Conservation (phyloP, 2,888 invertebrate genomes). For the Schizotus pectinicornis region DNA sequence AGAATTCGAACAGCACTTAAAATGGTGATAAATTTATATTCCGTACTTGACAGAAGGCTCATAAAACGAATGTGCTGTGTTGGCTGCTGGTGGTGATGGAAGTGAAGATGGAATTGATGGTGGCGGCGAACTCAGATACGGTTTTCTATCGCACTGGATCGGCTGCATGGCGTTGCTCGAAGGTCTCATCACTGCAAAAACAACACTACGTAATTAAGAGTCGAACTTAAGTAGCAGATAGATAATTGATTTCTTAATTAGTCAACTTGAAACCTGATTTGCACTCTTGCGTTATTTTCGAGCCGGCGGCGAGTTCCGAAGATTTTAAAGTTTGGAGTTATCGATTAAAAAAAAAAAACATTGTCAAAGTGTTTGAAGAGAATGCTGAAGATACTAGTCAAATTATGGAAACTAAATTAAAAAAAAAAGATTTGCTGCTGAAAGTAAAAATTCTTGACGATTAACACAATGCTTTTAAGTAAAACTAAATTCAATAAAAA, state of each 20-base stretch:
- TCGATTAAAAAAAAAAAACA: too few species aligned
- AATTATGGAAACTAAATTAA: not conserved
- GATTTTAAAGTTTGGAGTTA: not conserved
- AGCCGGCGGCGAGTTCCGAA: too few species aligned
- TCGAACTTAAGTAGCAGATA: not conserved
- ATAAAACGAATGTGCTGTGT: slow-evolving; percentile 53
- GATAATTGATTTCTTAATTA: not conserved
- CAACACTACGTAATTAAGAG: slow-evolving; percentile 1
- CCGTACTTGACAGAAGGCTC: slow-evolving; percentile 51
- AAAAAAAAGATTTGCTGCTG: too few species aligned
- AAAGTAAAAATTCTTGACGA: too few species aligned
- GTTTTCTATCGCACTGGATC: slow-evolving; percentile 65
- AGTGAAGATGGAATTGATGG: slow-evolving; percentile 57
- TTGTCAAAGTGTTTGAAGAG: too few species aligned
- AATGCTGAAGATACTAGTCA: too few species aligned
- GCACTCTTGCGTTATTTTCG: too few species aligned
- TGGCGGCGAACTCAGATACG: slow-evolving; percentile 63
- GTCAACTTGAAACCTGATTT: too few species aligned
- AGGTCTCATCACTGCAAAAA: slow-evolving; percentile 55
- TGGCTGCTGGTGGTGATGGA: slow-evolving; percentile 61
- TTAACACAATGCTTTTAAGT: too few species aligned
- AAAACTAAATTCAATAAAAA: too few species aligned
- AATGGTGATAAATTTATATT: slow-evolving; percentile 36
- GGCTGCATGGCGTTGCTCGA: slow-evolving; percentile 50
- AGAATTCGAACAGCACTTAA: too few species aligned